Evolutionary conservation across 92 coral and sea anemone genomes (phyloP).

Genomic region (Meandrina meandrites): DNA sequence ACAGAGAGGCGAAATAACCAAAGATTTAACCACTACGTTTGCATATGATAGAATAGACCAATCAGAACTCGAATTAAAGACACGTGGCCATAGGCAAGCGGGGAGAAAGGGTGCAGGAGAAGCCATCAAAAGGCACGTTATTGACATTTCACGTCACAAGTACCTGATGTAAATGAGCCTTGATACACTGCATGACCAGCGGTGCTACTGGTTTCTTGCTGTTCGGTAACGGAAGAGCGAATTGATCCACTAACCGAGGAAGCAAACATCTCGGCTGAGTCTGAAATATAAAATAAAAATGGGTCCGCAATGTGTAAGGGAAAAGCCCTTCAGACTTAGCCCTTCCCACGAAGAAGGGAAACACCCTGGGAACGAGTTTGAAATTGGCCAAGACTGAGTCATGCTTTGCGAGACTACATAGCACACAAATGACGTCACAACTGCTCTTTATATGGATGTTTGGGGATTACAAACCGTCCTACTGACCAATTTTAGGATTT

Average conservation of each 20-base stretch:
- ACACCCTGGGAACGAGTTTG: too few species aligned
- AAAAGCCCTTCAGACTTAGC: too few species aligned
- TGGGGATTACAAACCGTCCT: background rate
- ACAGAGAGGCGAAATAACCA: too few species aligned
- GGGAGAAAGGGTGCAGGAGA: background rate
- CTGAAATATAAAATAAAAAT: slow-evolving; percentile 43
- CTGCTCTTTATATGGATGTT: background rate
- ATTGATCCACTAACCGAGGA: slow-evolving; percentile 89
- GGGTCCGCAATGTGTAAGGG: too few species aligned
- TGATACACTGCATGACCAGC: slow-evolving; percentile 75
- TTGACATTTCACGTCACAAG: background rate
- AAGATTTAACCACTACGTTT: too few species aligned
- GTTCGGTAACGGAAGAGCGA: slow-evolving; percentile 80
- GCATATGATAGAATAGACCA: background rate
- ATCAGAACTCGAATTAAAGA: background rate
- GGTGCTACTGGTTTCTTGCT: slow-evolving; percentile 78
- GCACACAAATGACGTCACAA: background rate
- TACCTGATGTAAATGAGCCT: slow-evolving; percentile 83
- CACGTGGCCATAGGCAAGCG: background rate
- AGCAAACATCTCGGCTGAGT: slow-evolving; percentile 87
- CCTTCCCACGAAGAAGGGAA: too few species aligned
- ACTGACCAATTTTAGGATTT: background rate
- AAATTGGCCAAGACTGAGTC: background rate
- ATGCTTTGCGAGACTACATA: background rate
- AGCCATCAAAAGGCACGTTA: background rate